A percentile compares a stretch with the other conserved stretches of the same genome.
These are phyloP conservation scores for Epizoanthus fatuus DNA, from an alignment of 92 coral and sea anemone genomes.

Conservation along the genomic window DNA sequence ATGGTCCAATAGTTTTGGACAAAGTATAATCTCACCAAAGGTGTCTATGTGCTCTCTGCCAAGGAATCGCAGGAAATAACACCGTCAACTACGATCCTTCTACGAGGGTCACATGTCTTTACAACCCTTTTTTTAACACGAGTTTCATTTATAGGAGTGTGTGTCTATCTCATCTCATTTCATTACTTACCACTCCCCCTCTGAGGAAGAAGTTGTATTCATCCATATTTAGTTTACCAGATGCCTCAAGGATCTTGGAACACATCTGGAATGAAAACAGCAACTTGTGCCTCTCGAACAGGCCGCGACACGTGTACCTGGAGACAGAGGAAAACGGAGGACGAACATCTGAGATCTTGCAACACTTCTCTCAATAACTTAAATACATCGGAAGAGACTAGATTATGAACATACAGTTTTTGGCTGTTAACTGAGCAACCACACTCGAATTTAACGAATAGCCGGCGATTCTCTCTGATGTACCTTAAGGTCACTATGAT, in stretches of 20 bases:
- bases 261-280: constrained; percentile 99
- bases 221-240: constrained; percentile 99
- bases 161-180: neutral
- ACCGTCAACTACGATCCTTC: neutral
- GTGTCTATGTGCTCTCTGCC: no score
- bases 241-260: constrained; percentile 96
- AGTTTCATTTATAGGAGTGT: neutral
- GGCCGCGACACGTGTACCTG: constrained; percentile 97
- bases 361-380: neutral
- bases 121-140: neutral
- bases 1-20: neutral
- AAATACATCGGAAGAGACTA: no score
- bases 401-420: no score
- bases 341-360: neutral
- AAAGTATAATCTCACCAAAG: no score
- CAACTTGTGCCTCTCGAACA: constrained; percentile 97
- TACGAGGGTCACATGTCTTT: neutral
- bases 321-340: neutral
- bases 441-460: no score
- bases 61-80: neutral
- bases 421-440: no score
- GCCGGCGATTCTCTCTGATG: no score
- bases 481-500: neutral
- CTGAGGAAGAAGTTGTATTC: constrained; percentile 96
- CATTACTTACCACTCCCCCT: constrained; percentile 95